Evolutionary conservation across 2,113 vertebrate genomes (phyloP), one percentile per base, ranked within the genome.

Genomic region (Passer montanus): DNA sequence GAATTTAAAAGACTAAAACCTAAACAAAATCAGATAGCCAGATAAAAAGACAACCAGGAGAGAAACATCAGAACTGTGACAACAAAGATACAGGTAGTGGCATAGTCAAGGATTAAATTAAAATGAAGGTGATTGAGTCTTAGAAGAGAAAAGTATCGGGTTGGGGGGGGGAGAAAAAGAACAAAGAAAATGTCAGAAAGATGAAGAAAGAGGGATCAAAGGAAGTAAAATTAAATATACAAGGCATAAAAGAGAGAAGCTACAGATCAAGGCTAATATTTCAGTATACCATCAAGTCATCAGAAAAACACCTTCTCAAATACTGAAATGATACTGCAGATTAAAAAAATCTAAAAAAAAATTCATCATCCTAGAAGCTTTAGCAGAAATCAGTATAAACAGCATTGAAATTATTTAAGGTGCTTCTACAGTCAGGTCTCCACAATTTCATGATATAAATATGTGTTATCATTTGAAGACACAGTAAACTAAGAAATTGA

Each of bases 1-100:
- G 41, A 93, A 92, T 93, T 94, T 94, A 90, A 86, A 95, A 93
- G 75, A 94, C 66, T 90, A 94, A 94, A 94, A 94, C 52, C 66
- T 84, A 95, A 94, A 94, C 58, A 83, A 95, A 95, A 90, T 60
- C 78, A 80, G 70, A 91, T 84, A 92, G 52, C 18, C 37, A 83
- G 91, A 94, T 97, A 59, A 96, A 97, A 97, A 92, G 66, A 83
- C 49, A 93, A 75, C 37, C 35, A 27, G 41, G 63, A 68, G 56
- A 91, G 44, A 87, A 50, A 80, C 76, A 90, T 95, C 76, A 94
- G 76, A 96, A 78, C 68, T 90, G 58, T 74, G 82, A 83, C 94
- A 96, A 91, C 84, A 96, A 95, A 94, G 76, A 80, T 93, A 74
- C 3, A 91, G 84, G 78, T 20, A 2, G 62, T 2, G 1, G 37